Evolutionary conservation across 2,888 invertebrate genomes (phyloP).

Genomic region (Ramazzottius varieornatus): DNA sequence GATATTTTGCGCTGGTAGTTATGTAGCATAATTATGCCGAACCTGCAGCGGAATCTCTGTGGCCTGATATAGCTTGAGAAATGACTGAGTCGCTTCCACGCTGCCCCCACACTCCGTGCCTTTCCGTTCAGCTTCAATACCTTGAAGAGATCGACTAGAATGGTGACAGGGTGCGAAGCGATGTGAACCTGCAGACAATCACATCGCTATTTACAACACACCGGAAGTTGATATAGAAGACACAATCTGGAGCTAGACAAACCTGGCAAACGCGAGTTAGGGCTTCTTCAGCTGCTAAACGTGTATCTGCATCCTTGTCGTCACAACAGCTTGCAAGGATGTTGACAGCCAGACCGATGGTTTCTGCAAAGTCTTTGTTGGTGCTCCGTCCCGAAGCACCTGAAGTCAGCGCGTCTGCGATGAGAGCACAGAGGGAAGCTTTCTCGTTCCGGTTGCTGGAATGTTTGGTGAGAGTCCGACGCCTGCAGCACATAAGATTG

Average conservation of each 20-base stretch:
- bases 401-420: not conserved
- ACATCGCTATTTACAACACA: not conserved
- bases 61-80: not conserved
- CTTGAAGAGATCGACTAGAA: not conserved
- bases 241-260: not conserved
- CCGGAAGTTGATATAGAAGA: not conserved
- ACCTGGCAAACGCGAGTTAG: not conserved
- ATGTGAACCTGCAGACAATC: not conserved
- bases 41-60: not conserved
- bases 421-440: not conserved
- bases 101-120: not conserved
- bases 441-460: not conserved
- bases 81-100: not conserved
- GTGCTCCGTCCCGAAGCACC: not conserved
- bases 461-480: not conserved
- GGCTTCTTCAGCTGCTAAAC: not conserved
- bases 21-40: no score
- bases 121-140: not conserved
- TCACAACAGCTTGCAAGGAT: not conserved
- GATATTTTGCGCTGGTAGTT: not conserved
- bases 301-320: not conserved
- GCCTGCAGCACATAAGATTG: not conserved
- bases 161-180: not conserved
- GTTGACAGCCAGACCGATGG: not conserved
- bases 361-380: not conserved